phyloP scores from a whole-genome alignment of 2,888 invertebrate genomes.

The Marronus borbonicus region DNA sequence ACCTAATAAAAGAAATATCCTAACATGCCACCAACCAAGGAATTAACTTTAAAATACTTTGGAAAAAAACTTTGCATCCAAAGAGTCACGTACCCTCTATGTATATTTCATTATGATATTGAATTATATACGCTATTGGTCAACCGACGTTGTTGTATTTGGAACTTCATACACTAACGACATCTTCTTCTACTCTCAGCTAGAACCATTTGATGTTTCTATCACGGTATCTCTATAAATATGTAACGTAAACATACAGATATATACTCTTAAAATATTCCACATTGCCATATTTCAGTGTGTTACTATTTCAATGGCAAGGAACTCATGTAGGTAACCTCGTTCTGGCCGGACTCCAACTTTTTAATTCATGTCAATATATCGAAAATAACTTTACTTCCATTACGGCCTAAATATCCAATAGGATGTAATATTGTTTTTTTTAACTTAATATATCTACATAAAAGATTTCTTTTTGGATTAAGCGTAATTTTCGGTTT shows the following conservation, averaged over 20 bases:
- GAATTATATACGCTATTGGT: too few species aligned
- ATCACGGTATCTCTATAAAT: slow-evolving; percentile 21
- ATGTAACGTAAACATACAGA: slow-evolving; percentile 19
- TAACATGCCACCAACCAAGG: too few species aligned
- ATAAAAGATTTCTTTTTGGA: too few species aligned
- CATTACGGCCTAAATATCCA: slow-evolving; percentile 7
- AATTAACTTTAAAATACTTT: too few species aligned
- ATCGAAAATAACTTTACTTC: slow-evolving; percentile 32
- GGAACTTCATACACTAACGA: too few species aligned
- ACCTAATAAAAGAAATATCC: too few species aligned
- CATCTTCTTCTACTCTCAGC: background rate
- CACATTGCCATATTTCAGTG: slow-evolving; percentile 12
- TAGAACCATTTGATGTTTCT: slow-evolving; percentile 11
- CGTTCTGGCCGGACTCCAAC: slow-evolving; percentile 9
- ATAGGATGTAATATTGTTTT: background rate
- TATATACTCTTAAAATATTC: slow-evolving; percentile 20
- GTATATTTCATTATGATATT: too few species aligned
- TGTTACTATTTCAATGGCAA: slow-evolving; percentile 25
- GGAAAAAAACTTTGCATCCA: too few species aligned
- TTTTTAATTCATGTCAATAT: slow-evolving; percentile 23
- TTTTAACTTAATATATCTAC: too few species aligned
- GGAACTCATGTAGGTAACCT: slow-evolving; percentile 21
- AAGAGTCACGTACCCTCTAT: too few species aligned
- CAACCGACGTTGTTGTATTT: too few species aligned
- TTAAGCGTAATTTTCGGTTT: too few species aligned